Percentiles rank a stretch among this genome's conserved stretches.
These are phyloP conservation scores for Dromiciops gliroides DNA, from an alignment of 2,113 vertebrate genomes.

Conservation along the genomic window DNA sequence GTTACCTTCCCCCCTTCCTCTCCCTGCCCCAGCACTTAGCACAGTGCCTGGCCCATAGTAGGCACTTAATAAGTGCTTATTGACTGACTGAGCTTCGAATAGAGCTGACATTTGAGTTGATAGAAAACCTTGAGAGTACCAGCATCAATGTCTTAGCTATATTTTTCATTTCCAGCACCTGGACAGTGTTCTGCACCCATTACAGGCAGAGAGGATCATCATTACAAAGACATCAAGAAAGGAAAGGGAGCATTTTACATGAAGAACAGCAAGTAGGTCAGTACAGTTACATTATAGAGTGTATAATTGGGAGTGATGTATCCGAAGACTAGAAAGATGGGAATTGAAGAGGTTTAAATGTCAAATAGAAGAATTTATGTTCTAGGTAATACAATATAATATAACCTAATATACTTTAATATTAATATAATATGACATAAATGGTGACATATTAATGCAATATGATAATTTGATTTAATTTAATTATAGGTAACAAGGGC, in stretches of 20 bases:
- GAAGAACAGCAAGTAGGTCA: too few relatives aligned
- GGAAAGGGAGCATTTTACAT: neutral
- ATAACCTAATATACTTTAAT: too few relatives aligned
- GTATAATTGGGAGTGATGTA: too few relatives aligned
- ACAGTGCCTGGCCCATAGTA: neutral
- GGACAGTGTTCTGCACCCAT: neutral
- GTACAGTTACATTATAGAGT: neutral
- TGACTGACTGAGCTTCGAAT: neutral
- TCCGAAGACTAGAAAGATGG: neutral
- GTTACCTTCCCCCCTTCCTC: neutral
- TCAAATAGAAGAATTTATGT: too few relatives aligned
- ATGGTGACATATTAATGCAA: too few relatives aligned
- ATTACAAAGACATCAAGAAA: neutral
- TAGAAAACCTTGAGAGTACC: neutral
- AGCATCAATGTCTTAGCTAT: neutral
- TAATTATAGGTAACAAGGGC: too few relatives aligned
- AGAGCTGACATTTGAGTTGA: neutral
- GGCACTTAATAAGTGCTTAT: neutral
- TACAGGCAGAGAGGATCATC: neutral
- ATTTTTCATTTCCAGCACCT: neutral
- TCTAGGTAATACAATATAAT: too few relatives aligned
- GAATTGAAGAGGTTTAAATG: neutral
- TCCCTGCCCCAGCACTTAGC: neutral
- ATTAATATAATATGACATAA: too few relatives aligned
- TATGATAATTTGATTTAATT: too few relatives aligned